phyloP scores from a whole-genome alignment of 2,113 vertebrate genomes.

The Leptobrachium ailaonicum region DNA sequence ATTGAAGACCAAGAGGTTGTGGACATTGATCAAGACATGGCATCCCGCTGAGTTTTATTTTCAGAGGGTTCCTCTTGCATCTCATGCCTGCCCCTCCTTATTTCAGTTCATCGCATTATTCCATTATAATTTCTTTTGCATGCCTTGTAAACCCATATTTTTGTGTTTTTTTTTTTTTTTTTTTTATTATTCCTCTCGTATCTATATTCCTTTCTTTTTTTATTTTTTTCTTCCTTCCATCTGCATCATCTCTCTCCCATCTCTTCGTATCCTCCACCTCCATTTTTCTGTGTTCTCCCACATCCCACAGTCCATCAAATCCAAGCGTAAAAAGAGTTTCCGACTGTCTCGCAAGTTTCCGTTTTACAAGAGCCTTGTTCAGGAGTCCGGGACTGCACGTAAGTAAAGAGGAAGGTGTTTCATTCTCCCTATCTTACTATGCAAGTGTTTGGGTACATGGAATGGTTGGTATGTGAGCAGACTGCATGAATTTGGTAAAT shows the following conservation, averaged over 20 bases:
- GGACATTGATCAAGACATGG: too few relatives aligned
- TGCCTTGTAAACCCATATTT: conserved; percentile 43
- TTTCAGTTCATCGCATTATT: conserved; percentile 29
- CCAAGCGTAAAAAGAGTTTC: conserved; percentile 99
- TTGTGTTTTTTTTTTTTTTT: conserved; percentile 3
- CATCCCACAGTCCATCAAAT: conserved; percentile 90
- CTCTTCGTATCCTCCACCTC: conserved; percentile 68
- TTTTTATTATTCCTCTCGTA: background rate
- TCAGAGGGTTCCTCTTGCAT: background rate
- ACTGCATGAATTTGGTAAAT: background rate
- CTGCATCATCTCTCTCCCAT: conserved; percentile 57
- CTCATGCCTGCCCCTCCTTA: conserved; percentile 11
- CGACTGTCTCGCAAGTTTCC: conserved; percentile 99
- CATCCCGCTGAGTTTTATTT: background rate
- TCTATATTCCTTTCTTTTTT: background rate
- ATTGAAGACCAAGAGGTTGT: too few relatives aligned
- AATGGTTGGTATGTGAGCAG: background rate
- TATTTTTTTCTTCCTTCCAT: background rate
- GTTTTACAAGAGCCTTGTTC: conserved; percentile 99
- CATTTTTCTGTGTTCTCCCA: conserved; percentile 70
- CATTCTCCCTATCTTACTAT: background rate
- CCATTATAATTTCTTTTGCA: conserved; percentile 37
- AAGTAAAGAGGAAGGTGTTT: conserved; percentile 75
- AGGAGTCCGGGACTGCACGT: conserved; percentile 91
- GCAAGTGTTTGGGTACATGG: background rate